phyloP scores from a whole-genome alignment of 2,888 invertebrate genomes.

The Drosophila nr. perissopoda region DNA sequence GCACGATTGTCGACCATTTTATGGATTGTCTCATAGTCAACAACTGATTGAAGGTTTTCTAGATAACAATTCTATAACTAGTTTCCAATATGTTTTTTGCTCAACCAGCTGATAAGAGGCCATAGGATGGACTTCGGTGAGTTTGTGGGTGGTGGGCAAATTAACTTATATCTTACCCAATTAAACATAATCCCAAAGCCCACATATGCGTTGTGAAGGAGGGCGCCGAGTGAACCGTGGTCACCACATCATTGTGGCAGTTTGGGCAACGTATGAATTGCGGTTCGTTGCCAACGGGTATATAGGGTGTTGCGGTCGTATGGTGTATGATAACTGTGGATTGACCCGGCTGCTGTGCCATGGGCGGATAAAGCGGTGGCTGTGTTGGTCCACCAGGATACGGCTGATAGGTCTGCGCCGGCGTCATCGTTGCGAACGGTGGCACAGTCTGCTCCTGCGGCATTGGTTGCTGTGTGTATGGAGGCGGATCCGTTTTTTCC shows the following conservation, averaged over 20 bases:
- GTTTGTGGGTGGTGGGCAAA: background rate
- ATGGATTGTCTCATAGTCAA: background rate
- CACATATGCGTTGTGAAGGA: conserved; percentile 10
- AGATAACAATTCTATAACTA: background rate
- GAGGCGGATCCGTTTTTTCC: conserved; percentile 35
- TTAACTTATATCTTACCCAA: conserved; percentile 38
- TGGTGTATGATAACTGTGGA: conserved; percentile 31
- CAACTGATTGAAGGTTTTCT: background rate
- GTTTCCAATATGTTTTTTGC: background rate
- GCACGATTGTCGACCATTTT: background rate
- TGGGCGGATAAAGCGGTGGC: conserved; percentile 46
- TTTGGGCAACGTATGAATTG: conserved; percentile 43
- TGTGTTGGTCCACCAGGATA: conserved; percentile 45
- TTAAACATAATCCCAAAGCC: conserved; percentile 28
- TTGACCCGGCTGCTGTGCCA: conserved; percentile 4
- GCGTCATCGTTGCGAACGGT: background rate
- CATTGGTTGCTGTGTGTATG: conserved; percentile 36
- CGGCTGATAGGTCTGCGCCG: conserved; percentile 38
- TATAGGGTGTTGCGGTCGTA: conserved; percentile 1
- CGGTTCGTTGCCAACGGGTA: conserved; percentile 44
- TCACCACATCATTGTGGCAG: conserved; percentile 46
- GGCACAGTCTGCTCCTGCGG: background rate
- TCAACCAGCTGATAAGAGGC: background rate
- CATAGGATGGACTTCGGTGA: background rate
- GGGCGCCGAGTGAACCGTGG: conserved; percentile 14